Percentiles rank a stretch among this genome's conserved stretches.
These are phyloP conservation scores for Laspeyria flexula DNA, from an alignment of 2,888 invertebrate genomes.

Conservation along the genomic window DNA sequence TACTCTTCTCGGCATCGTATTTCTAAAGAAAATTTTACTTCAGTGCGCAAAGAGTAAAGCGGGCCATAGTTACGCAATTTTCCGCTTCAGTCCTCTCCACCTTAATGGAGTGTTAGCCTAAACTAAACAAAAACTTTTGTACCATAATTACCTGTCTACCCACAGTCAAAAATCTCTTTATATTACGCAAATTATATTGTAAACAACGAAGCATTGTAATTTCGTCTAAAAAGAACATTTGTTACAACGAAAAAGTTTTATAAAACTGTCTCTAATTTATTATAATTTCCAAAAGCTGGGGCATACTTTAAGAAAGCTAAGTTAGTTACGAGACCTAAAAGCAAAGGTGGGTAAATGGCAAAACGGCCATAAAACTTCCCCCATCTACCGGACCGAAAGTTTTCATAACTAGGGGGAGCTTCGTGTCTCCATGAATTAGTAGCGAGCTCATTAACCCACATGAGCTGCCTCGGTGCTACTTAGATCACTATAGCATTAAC, in stretches of 20 bases:
- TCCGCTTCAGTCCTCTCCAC: too few relatives aligned
- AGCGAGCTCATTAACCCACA: constrained; percentile 80
- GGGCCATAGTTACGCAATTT: too few relatives aligned
- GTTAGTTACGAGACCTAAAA: constrained; percentile 54
- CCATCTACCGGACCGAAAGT: constrained; percentile 50
- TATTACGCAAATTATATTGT: too few relatives aligned
- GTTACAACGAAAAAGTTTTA: constrained; percentile 2
- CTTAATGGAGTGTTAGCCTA: too few relatives aligned
- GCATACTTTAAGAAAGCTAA: constrained; percentile 42
- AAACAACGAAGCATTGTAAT: neutral
- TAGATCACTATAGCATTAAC: constrained; percentile 76
- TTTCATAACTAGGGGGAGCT: constrained; percentile 66
- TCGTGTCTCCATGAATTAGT: constrained; percentile 77
- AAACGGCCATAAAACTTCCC: constrained; percentile 50
- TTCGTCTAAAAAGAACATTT: neutral
- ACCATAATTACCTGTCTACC: too few relatives aligned
- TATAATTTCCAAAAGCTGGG: constrained; percentile 40
- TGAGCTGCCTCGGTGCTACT: constrained; percentile 57
- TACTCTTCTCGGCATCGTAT: too few relatives aligned
- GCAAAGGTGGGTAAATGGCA: constrained; percentile 54
- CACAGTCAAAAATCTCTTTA: too few relatives aligned
- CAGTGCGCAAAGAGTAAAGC: too few relatives aligned
- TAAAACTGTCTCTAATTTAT: constrained; percentile 18
- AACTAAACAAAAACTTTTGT: too few relatives aligned
- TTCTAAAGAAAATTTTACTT: too few relatives aligned